Evolutionary conservation across 2,113 vertebrate species (phyloP), one percentile per base, ranked within the genome.

Genomic region (Galeopterus variegatus): DNA sequence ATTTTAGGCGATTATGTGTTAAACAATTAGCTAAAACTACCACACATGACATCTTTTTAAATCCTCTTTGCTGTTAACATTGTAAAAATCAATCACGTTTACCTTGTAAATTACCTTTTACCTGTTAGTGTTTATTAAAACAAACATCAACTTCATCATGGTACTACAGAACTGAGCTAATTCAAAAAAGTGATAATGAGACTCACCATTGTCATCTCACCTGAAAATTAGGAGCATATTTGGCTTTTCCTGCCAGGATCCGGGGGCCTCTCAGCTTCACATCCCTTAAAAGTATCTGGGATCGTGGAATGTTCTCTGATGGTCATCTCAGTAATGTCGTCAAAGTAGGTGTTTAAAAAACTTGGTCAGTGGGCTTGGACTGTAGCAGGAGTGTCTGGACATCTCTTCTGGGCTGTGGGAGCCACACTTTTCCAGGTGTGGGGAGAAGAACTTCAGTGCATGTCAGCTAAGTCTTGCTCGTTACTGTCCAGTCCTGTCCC

Each of bases 51-150:
- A 62, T 62, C 75, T 64, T 36, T n/a, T 96, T 90, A 72, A 72
- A 88, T 69, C 24, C 26, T 93, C 76, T 92, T 76, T 75, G 50
- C 52, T 76, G 14, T 80, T 69, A 62, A 50, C 13, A 26, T 77
- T 90, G 70, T 82, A 81, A 90, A 82, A 95, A 81, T 79, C 31
- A 54, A 6, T 83, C 70, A 76, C 52, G 72, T 24, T 95, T 88
- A 56, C 60, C 75, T 92, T 36, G 31, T 7, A n/a, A 70, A 84
- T 89, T 65, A 91, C 33, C 64, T 80, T 80, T 97, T 67, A 76
- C 50, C 31, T 77, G 45, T 92, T 89, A 14, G 48, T 18, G 58
- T 86, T 79, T 86, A 75, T 88, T 69, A 97, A 93, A 94, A 64
- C 82, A 45, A 86, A 48, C 45, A 50, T 14, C 60, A 28, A 72